phyloP scores from a whole-genome alignment of 2,113 vertebrate genomes.

The Poecile atricapillus region DNA sequence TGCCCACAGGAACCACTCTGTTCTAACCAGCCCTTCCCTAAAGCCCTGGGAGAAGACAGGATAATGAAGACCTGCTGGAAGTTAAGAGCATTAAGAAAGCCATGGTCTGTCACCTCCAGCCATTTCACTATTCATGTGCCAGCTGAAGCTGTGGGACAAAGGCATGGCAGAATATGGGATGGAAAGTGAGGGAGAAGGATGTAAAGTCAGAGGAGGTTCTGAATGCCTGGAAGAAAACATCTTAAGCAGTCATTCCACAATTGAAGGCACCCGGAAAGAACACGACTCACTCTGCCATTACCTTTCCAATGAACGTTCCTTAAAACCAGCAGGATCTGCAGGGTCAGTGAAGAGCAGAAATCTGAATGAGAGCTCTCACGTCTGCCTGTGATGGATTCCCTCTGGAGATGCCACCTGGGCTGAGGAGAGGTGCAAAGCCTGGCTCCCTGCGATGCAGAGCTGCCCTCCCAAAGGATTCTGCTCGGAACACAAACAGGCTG shows the following conservation, averaged over 20 bases:
- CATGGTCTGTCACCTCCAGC: neutral
- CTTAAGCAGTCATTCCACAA: neutral
- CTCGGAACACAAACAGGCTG: neutral
- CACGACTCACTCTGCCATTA: neutral
- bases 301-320: neutral
- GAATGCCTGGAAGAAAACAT: neutral
- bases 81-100: neutral
- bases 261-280: neutral
- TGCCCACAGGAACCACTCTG: rapidly evolving
- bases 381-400: neutral
- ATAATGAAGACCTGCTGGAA: neutral
- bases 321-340: neutral
- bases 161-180: neutral
- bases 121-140: neutral
- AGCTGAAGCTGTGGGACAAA: neutral
- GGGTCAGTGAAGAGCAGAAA: neutral
- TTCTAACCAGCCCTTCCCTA: neutral
- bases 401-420: neutral
- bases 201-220: neutral
- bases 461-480: neutral
- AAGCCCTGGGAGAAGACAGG: neutral
- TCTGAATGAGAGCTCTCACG: neutral
- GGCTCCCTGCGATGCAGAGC: neutral
- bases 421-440: neutral
- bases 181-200: neutral